Evolutionary conservation across 2,797 vertebrate genomes (phyloP).

Genomic region (Centropyge bicolor): DNA sequence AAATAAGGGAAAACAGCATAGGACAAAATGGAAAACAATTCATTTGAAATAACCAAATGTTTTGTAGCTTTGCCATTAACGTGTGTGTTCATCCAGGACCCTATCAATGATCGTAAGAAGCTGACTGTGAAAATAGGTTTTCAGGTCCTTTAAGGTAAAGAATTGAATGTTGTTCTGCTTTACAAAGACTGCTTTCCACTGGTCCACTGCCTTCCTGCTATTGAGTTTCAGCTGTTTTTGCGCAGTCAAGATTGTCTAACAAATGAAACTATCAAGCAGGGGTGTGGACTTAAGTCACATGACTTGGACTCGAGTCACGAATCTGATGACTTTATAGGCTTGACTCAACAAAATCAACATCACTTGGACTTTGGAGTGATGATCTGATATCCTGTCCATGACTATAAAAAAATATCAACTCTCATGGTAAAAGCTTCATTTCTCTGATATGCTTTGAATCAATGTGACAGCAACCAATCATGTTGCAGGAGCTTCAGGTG

Average conservation of each 20-base stretch:
- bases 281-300: not conserved
- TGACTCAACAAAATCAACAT: not conserved
- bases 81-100: not conserved
- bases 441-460: constrained; percentile 19
- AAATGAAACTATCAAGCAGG: not conserved
- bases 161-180: not conserved
- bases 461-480: constrained; percentile 34
- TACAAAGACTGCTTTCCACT: not conserved
- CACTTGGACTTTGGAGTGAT: not conserved
- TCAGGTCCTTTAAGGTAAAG: not conserved
- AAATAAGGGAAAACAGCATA: not conserved
- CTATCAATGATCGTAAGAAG: not conserved
- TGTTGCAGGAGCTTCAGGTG: constrained; percentile 15
- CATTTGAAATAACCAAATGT: not conserved
- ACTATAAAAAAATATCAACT: constrained; percentile 1
- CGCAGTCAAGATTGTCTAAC: not conserved
- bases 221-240: not conserved
- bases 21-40: too few relatives aligned
- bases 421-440: constrained; percentile 11
- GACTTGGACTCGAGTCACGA: not conserved
- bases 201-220: not conserved
- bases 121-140: not conserved
- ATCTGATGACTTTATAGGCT: not conserved
- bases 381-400: constrained; percentile 3
- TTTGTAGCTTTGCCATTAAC: not conserved